Evolutionary conservation across 2,797 vertebrate genomes (phyloP).

Genomic region (Catamblyrhynchus diadema): DNA sequence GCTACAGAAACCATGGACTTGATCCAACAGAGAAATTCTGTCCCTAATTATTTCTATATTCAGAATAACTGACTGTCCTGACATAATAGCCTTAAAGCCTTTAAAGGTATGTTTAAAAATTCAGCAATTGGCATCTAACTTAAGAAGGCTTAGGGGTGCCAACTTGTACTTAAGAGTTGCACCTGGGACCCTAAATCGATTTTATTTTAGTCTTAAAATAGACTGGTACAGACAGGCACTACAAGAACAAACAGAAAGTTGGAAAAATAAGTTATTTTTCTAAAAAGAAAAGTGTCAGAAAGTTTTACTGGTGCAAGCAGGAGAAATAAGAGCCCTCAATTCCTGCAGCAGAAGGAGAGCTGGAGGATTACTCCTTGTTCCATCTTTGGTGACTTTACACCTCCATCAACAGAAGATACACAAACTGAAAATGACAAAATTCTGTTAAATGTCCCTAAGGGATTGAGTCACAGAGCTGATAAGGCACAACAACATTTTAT

Average conservation of each 20-base stretch:
- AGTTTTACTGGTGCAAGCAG: not conserved
- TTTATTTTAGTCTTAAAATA: conserved; percentile 11
- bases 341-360: not conserved
- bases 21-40: not conserved
- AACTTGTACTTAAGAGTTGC: not conserved
- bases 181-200: not conserved
- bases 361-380: not conserved
- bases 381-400: not conserved
- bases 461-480: not conserved
- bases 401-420: not conserved
- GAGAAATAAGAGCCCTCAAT: not conserved
- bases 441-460: not conserved
- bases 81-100: not conserved
- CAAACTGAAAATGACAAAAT: not conserved
- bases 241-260: not conserved
- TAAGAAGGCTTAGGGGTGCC: not conserved
- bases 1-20: not conserved
- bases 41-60: not conserved
- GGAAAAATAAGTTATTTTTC: not conserved
- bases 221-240: not conserved
- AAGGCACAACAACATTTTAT: not conserved
- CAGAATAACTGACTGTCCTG: not conserved
- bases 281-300: not conserved
- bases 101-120: not conserved
- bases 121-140: not conserved